Percentiles rank a stretch among this genome's conserved stretches.
Conservation (phyloP, 2,797 vertebrate genomes). For the Sebastes kiyomatsui region DNA sequence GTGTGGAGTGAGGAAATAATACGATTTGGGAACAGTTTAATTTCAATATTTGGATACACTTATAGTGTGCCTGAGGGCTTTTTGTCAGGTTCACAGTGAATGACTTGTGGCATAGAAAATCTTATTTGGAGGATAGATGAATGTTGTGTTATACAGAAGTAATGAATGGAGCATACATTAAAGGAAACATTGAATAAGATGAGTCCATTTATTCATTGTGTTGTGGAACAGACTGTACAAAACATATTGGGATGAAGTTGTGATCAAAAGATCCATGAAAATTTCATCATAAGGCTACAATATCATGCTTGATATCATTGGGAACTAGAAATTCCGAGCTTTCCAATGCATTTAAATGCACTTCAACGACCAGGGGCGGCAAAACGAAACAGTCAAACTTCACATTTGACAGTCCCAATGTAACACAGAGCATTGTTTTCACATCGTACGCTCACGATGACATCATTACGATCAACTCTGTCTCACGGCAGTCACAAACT, state of each 20-base stretch:
- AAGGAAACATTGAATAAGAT: background rate
- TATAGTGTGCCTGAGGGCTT: background rate
- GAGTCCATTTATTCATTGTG: background rate
- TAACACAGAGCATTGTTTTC: no score
- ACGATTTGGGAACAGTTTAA: constrained; percentile 1
- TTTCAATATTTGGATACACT: constrained; percentile 5
- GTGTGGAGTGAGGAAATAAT: constrained; percentile 11
- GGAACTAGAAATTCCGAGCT: no score
- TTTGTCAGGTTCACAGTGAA: background rate
- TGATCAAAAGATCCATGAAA: no score
- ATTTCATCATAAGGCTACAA: no score
- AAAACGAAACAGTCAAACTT: no score
- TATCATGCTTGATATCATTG: no score
- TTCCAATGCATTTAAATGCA: no score
- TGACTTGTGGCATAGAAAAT: background rate
- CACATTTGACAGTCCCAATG: no score
- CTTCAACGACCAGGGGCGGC: no score
- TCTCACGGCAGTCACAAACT: no score
- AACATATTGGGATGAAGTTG: background rate
- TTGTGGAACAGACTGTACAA: background rate
- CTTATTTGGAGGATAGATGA: background rate
- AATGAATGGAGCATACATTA: background rate
- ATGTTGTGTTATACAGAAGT: background rate
- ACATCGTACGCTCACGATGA: no score
- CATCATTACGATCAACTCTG: no score